These are phyloP conservation scores for Spermophilus dauricus DNA, from an alignment of 2,113 vertebrate species.

Conservation along the genomic window DNA sequence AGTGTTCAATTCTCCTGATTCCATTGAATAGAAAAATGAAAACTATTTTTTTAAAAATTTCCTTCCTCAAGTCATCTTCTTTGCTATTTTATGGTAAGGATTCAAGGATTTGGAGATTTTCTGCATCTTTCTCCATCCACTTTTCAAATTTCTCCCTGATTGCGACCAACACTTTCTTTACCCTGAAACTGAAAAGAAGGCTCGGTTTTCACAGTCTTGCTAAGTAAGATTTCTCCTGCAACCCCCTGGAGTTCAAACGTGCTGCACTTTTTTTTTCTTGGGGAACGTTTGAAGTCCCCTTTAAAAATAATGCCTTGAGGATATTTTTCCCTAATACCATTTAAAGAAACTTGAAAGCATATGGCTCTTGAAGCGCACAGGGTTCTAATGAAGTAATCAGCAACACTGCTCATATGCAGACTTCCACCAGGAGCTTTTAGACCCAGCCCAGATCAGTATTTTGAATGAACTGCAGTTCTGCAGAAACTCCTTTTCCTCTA, in stretches of 20 bases:
- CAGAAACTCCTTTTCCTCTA: constrained; percentile 60
- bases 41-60: neutral
- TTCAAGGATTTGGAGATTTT: constrained; percentile 72
- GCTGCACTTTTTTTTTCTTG: constrained; percentile 77
- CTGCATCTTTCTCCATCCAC: constrained; percentile 77
- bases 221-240: constrained; percentile 81
- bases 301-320: constrained; percentile 90
- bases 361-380: constrained; percentile 85
- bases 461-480: constrained; percentile 73
- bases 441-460: constrained; percentile 67
- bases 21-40: neutral
- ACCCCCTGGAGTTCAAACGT: constrained; percentile 85
- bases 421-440: constrained; percentile 70
- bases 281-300: constrained; percentile 87
- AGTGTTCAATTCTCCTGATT: neutral
- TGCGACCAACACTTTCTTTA: constrained; percentile 79
- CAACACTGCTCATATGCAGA: constrained; percentile 77
- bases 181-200: constrained; percentile 80
- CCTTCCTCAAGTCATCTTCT: constrained; percentile 62
- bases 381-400: constrained; percentile 88
- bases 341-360: constrained; percentile 90
- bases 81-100: constrained; percentile 74
- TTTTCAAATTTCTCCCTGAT: constrained; percentile 69
- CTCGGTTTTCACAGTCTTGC: constrained; percentile 80
- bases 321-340: constrained; percentile 89